These are phyloP conservation scores for Triplophysa yarkandensis DNA, from an alignment of 2,797 vertebrate species.

Conservation along the genomic window DNA sequence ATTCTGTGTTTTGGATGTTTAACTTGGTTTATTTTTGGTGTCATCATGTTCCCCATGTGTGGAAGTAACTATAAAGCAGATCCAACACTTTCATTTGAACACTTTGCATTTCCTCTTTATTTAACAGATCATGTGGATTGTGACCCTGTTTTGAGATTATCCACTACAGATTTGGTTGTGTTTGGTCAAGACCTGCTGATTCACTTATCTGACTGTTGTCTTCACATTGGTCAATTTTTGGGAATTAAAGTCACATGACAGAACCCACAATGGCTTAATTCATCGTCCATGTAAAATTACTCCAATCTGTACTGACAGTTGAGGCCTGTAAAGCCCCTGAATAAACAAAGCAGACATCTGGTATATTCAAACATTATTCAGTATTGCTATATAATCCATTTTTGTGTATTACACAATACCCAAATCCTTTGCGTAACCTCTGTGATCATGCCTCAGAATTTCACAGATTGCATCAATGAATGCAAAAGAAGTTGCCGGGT, in stretches of 20 bases:
- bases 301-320: constrained; percentile 2
- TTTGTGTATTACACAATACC: neutral
- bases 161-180: no score
- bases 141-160: no score
- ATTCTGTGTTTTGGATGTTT: neutral
- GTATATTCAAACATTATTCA: no score
- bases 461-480: neutral
- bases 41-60: neutral
- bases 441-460: neutral
- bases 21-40: no score
- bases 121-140: no score
- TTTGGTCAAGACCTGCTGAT: no score
- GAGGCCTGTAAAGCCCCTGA: neutral
- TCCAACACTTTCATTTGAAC: no score
- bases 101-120: no score
- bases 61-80: neutral
- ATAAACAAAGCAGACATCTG: neutral
- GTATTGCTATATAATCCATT: no score
- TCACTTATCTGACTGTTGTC: neutral
- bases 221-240: neutral
- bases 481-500: no score
- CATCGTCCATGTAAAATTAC: neutral
- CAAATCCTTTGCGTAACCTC: neutral
- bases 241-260: constrained; percentile 11
- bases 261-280: neutral